Percentiles rank a stretch among this genome's conserved stretches.
These are phyloP conservation scores for Alaudala cheleensis DNA, from an alignment of 2,113 vertebrate genomes.

Conservation along the genomic window DNA sequence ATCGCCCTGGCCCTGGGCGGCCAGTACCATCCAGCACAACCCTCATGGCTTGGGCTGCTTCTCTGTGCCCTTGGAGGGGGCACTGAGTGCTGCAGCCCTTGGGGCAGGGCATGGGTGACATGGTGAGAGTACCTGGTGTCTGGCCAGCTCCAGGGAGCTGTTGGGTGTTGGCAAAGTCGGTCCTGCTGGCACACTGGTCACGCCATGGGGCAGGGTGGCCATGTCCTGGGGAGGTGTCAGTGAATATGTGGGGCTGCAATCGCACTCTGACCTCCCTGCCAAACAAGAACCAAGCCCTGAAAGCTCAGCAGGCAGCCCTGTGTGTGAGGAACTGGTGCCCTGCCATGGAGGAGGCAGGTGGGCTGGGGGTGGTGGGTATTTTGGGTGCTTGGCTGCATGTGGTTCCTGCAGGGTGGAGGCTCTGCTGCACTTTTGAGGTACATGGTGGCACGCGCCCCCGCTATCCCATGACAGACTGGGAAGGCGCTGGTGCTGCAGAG, in stretches of 20 bases:
- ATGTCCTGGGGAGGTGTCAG: fast-evolving
- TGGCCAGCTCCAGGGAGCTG: not conserved
- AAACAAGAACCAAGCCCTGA: fast-evolving
- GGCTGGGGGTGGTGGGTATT: not conserved
- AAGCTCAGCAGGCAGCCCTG: fast-evolving
- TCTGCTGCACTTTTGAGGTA: not conserved
- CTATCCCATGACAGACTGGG: slow-evolving; percentile 3
- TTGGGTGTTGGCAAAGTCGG: fast-evolving
- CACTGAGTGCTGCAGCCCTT: fast-evolving
- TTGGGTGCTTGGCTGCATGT: not conserved
- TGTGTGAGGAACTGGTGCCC: fast-evolving
- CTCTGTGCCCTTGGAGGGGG: not conserved
- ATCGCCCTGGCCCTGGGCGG: fast-evolving
- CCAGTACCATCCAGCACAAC: fast-evolving
- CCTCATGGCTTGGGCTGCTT: fast-evolving
- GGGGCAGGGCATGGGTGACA: fast-evolving
- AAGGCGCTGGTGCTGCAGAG: not conserved
- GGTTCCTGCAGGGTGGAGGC: not conserved
- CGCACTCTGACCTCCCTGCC: fast-evolving
- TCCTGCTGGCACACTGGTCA: fast-evolving
- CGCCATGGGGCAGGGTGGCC: fast-evolving
- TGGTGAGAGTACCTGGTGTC: fast-evolving
- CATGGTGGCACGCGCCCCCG: not conserved
- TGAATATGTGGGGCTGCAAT: fast-evolving
- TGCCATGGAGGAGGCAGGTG: not conserved